phyloP scores from a whole-genome alignment of 2,888 invertebrate species.

The Nasonovia ribisnigri region DNA sequence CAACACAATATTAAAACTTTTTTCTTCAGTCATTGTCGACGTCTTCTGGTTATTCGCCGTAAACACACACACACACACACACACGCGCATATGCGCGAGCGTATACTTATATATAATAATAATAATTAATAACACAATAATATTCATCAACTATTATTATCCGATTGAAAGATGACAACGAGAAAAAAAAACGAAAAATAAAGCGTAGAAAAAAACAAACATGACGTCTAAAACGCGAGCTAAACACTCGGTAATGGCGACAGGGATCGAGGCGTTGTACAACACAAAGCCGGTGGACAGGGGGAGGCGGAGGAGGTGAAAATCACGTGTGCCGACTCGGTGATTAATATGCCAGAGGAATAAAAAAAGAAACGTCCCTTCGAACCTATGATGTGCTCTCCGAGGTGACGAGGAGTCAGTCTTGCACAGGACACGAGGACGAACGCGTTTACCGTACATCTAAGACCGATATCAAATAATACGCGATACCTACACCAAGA shows the following conservation, averaged over 20 bases:
- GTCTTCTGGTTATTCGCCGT: too few relatives aligned
- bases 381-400: background rate
- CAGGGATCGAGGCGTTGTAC: slow-evolving; percentile 44
- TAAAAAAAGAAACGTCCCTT: slow-evolving; percentile 48
- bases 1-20: slow-evolving; percentile 29
- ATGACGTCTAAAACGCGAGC: slow-evolving; percentile 60
- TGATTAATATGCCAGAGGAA: slow-evolving; percentile 46
- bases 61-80: too few relatives aligned
- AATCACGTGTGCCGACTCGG: slow-evolving; percentile 63
- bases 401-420: slow-evolving; percentile 31
- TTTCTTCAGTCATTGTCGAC: slow-evolving; percentile 31
- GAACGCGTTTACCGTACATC: background rate
- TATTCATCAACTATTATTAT: slow-evolving; percentile 60
- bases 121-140: slow-evolving; percentile 9
- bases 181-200: slow-evolving; percentile 13
- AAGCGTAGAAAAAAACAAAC: slow-evolving; percentile 33
- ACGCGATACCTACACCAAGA: background rate
- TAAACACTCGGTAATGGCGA: slow-evolving; percentile 62
- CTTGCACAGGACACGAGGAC: slow-evolving; percentile 41
- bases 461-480: background rate
- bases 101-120: slow-evolving; percentile 28
- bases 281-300: background rate
- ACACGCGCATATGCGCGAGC: too few relatives aligned
- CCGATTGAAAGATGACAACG: slow-evolving; percentile 56
- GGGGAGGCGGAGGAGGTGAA: slow-evolving; percentile 50